phyloP scores from a whole-genome alignment of 2,113 vertebrate genomes.

The Rhizomys pruinosus region DNA sequence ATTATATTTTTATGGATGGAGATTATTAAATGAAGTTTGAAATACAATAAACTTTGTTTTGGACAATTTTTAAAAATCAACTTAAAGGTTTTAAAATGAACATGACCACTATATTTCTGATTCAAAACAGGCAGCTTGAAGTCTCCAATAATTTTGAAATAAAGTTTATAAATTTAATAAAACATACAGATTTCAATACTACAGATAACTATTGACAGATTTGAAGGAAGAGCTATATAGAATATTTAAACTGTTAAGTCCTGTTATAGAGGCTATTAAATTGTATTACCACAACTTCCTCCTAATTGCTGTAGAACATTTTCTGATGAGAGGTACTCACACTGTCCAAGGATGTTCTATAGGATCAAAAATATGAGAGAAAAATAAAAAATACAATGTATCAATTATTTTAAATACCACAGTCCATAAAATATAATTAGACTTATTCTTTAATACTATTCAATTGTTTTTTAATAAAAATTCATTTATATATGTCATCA shows the following conservation, averaged over 20 bases:
- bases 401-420: neutral
- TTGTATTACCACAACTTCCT: neutral
- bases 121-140: constrained; percentile 42
- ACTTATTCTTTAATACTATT: too few relatives aligned
- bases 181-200: neutral
- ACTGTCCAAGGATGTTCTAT: constrained; percentile 38
- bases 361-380: constrained; percentile 46
- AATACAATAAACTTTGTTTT: neutral
- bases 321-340: constrained; percentile 10
- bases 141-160: constrained; percentile 55
- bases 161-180: constrained; percentile 6
- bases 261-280: neutral
- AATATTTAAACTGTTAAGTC: neutral
- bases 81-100: neutral
- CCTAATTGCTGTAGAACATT: neutral
- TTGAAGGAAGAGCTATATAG: neutral
- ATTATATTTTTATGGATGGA: neutral
- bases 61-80: too few relatives aligned
- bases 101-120: neutral
- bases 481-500: neutral
- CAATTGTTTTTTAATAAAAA: too few relatives aligned
- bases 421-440: neutral
- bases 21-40: neutral
- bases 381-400: neutral
- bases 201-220: neutral